phyloP scores from a whole-genome alignment of 2,797 vertebrate species.

The Okamejei kenojei region DNA sequence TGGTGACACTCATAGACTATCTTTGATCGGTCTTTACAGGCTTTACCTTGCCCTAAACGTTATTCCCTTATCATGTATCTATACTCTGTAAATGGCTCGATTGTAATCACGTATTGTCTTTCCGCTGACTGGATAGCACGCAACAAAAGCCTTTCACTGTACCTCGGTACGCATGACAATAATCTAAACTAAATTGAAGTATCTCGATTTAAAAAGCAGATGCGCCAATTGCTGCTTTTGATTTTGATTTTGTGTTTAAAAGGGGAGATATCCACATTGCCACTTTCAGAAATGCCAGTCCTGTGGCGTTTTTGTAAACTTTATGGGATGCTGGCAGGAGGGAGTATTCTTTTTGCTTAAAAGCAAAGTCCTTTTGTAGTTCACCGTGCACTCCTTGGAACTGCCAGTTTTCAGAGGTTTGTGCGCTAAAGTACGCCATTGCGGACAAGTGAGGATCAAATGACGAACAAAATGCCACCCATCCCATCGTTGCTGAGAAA shows the following conservation, averaged over 20 bases:
- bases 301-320: not conserved
- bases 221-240: not conserved
- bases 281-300: not conserved
- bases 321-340: not conserved
- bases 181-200: too few species aligned
- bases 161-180: too few species aligned
- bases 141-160: too few species aligned
- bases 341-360: conserved; percentile 22
- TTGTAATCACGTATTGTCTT: too few species aligned
- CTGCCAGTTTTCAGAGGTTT: not conserved
- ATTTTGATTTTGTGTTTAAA: not conserved
- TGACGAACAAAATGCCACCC: not conserved
- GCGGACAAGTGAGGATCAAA: conserved; percentile 14
- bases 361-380: conserved; percentile 8
- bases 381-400: not conserved
- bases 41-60: too few species aligned
- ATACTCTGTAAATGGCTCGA: too few species aligned
- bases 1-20: too few species aligned
- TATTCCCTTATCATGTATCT: too few species aligned
- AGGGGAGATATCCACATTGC: not conserved
- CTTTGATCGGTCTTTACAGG: too few species aligned
- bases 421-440: not conserved
- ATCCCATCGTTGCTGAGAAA: not conserved
- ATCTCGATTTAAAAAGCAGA: not conserved
- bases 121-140: too few species aligned